A percentile compares a stretch with the other conserved stretches of the same genome.
Evolutionary conservation across 2,797 vertebrate genomes (phyloP).

Genomic region (Sebastes jordani): DNA sequence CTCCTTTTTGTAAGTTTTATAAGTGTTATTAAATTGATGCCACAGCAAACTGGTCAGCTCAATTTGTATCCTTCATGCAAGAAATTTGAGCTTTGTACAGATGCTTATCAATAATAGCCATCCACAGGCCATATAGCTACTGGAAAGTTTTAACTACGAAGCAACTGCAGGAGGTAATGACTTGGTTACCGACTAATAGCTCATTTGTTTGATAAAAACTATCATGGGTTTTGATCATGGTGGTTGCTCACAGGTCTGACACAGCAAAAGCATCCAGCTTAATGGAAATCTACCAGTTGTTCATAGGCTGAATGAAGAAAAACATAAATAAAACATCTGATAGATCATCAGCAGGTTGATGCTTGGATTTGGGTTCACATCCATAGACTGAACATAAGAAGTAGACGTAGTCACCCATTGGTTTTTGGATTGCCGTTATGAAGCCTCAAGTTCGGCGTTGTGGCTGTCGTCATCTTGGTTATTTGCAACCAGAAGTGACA

Average conservation of each 20-base stretch:
- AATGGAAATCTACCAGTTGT: neutral
- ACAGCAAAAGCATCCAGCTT: slow-evolving; percentile 1
- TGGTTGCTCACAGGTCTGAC: neutral
- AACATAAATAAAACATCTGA: neutral
- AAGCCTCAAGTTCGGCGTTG: neutral
- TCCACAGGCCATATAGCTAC: neutral
- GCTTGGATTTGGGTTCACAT: neutral
- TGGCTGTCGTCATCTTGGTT: neutral
- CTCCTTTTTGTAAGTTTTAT: neutral
- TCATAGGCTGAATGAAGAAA: neutral
- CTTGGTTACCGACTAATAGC: neutral
- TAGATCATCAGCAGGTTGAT: neutral
- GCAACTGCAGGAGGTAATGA: neutral
- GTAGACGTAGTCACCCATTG: neutral
- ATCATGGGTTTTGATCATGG: slow-evolving; percentile 10
- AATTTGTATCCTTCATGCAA: neutral
- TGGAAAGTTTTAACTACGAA: neutral
- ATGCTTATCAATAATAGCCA: neutral
- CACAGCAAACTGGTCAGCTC: neutral
- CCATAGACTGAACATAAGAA: neutral
- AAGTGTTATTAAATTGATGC: neutral
- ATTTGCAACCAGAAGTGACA: neutral
- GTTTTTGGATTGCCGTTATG: neutral
- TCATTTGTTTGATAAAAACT: neutral
- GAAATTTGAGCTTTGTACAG: neutral